A percentile compares a stretch with the other conserved stretches of the same genome.
Evolutionary conservation across 2,888 invertebrate species (phyloP).

Genomic region (Crematogaster levior): DNA sequence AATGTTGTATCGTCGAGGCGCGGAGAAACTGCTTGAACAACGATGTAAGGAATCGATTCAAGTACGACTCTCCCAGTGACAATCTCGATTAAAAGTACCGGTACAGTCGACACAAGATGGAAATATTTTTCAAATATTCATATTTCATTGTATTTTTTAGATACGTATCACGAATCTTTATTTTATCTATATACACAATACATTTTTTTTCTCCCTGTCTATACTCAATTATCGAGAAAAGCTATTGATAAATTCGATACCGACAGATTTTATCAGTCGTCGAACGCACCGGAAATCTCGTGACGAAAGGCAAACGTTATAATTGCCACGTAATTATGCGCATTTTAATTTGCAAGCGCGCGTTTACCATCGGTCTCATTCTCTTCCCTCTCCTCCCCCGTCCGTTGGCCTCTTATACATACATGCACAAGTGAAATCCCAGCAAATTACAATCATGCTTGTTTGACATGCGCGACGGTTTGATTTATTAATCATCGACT

Average conservation of each 20-base stretch:
- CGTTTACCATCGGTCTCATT: slow-evolving; percentile 35
- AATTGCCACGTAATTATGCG: slow-evolving; percentile 76
- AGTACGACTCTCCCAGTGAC: neutral
- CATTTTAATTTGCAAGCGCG: slow-evolving; percentile 70
- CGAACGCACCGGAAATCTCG: slow-evolving; percentile 47
- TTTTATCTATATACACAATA: neutral
- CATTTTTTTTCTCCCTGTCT: neutral
- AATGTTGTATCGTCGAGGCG: slow-evolving; percentile 54
- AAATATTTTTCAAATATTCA: neutral
- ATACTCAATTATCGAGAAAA: slow-evolving; percentile 13
- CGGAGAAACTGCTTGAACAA: slow-evolving; percentile 9
- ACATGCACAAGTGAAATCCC: slow-evolving; percentile 61
- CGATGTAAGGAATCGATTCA: slow-evolving; percentile 6
- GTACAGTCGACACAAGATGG: neutral
- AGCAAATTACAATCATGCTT: slow-evolving; percentile 73
- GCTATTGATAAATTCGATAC: slow-evolving; percentile 61
- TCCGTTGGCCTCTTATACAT: neutral
- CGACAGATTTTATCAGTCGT: slow-evolving; percentile 58
- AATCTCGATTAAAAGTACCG: neutral
- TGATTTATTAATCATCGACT: slow-evolving; percentile 75
- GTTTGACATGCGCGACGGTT: slow-evolving; percentile 72
- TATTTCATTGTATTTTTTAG: neutral
- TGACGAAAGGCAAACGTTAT: slow-evolving; percentile 73
- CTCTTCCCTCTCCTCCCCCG: neutral
- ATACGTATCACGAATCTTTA: neutral